Percentiles rank a stretch among this genome's conserved stretches.
These are phyloP conservation scores for Xenotilapia caudafasciata DNA, from an alignment of 2,113 vertebrate species.

Conservation along the genomic window DNA sequence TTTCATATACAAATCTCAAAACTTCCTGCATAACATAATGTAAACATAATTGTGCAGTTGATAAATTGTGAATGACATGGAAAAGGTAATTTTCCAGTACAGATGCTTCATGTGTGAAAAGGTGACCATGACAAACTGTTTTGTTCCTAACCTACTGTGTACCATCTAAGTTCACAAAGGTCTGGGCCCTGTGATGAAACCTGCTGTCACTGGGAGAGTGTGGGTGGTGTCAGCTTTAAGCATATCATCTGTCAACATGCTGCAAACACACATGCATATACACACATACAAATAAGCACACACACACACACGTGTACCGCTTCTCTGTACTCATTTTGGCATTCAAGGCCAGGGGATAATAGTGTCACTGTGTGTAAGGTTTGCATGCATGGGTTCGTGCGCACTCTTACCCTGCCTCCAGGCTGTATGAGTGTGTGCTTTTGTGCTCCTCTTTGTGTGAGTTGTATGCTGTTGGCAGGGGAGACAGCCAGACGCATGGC, in stretches of 20 bases:
- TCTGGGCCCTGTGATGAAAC: conserved; percentile 50
- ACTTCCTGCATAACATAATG: neutral
- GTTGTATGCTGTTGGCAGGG: conserved; percentile 36
- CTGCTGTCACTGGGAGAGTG: conserved; percentile 47
- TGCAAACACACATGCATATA: neutral
- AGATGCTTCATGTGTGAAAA: conserved; percentile 17
- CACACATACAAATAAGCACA: neutral
- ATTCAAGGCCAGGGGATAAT: conserved; percentile 50
- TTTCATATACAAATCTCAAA: neutral
- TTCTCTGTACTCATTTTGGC: conserved; percentile 34
- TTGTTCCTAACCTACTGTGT: conserved; percentile 38
- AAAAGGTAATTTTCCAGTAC: conserved; percentile 22
- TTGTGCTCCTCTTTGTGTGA: neutral
- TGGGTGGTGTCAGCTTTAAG: conserved; percentile 56
- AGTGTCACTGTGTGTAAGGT: conserved; percentile 41
- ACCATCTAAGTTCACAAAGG: conserved; percentile 43
- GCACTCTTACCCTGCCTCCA: conserved; percentile 1
- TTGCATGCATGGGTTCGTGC: neutral
- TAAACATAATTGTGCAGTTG: neutral
- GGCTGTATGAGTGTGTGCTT: conserved; percentile 14
- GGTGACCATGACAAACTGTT: conserved; percentile 44
- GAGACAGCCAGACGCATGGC: conserved; percentile 34
- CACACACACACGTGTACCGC: neutral
- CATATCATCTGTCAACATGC: conserved; percentile 49
- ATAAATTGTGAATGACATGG: conserved; percentile 20